Evolutionary conservation across 2,888 invertebrate genomes (phyloP), one percentile per base, ranked within the genome.

Genomic region (Uropetala carovei): DNA sequence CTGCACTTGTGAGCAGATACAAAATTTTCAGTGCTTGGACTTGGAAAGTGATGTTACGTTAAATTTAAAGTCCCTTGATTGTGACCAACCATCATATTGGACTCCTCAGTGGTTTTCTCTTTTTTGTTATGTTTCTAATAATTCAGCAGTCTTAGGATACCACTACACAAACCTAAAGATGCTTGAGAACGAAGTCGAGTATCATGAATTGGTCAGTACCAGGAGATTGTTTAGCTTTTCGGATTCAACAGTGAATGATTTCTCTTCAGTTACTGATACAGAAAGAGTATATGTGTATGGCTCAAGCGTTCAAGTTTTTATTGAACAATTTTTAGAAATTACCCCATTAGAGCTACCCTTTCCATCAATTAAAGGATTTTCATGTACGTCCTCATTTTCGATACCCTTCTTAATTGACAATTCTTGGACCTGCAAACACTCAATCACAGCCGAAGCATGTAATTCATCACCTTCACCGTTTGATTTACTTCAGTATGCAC

Each of bases 11-110:
- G 89, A 89, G 30, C 89, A 89, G 64, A n/a, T 60, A n/a, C 89
- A 89, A 89, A 56, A 64, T 89, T 89, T 64, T n/a, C 60, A 89
- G 18, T 89, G 89, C n/a, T 89, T 64, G 27, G 43, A 30, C 13
- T 64, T 43, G 43, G 60, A 64, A 18, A 30, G 18, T 59, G 86
- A 58, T 59, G 56, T 64, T 43, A 43, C 75, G 22, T 13, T 75
- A 27, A 22, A 75, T 75, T 18, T 64, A 18, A 30, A 68, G 18
- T 68, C 64, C 43, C n/a, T 68, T 89, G n/a, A 18, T 10, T 89
- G 60, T 64, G 27, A 60, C 60, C 59, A 5, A 16, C 16, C 56
- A 14, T 30, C 64, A 9, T 14, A 18, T 27, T n/a, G 64, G 43
- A 11, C 64, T 68, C 27, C 68, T 11, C 11, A 10, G 11, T 68